A percentile compares a stretch with the other conserved stretches of the same genome.
phyloP scores from a whole-genome alignment of 2,797 vertebrate species.

The Cheirogaleus major region DNA sequence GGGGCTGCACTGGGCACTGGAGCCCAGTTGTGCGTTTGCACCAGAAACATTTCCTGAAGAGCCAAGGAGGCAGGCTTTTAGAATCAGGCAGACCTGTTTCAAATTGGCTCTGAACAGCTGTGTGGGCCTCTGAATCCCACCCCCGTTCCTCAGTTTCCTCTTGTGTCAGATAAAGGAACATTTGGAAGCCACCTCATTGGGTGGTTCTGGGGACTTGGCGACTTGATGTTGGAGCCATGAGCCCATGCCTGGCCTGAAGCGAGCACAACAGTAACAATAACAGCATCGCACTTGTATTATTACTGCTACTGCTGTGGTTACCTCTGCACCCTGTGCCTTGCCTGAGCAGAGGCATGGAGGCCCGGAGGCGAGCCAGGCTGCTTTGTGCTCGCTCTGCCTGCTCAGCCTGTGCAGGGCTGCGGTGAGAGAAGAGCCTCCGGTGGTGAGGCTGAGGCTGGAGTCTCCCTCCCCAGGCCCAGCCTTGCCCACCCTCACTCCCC shows the following conservation, averaged over 20 bases:
- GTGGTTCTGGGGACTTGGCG: not conserved
- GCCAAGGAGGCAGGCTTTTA: not conserved
- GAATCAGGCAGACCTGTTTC: not conserved
- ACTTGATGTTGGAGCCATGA: not conserved
- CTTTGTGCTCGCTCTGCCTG: not conserved
- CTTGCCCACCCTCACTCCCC: not conserved
- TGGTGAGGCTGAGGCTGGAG: rapidly evolving
- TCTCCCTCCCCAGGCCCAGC: rapidly evolving
- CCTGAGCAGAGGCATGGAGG: not conserved
- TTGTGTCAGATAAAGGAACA: not conserved
- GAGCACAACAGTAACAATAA: rapidly evolving
- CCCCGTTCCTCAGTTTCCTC: not conserved
- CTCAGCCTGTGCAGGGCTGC: not conserved
- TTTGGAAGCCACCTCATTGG: not conserved
- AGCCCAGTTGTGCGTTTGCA: not conserved
- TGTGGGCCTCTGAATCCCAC: not conserved
- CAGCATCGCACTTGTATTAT: rapidly evolving
- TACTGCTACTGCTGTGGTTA: rapidly evolving
- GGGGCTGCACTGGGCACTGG: not conserved
- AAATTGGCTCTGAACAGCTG: not conserved
- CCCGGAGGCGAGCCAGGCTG: not conserved
- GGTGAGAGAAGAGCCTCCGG: not conserved
- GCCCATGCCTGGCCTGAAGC: not conserved
- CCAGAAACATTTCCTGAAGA: not conserved
- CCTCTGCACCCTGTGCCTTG: not conserved